Evolutionary conservation across 2,113 vertebrate species (phyloP).

Genomic region (Eulemur macaco): DNA sequence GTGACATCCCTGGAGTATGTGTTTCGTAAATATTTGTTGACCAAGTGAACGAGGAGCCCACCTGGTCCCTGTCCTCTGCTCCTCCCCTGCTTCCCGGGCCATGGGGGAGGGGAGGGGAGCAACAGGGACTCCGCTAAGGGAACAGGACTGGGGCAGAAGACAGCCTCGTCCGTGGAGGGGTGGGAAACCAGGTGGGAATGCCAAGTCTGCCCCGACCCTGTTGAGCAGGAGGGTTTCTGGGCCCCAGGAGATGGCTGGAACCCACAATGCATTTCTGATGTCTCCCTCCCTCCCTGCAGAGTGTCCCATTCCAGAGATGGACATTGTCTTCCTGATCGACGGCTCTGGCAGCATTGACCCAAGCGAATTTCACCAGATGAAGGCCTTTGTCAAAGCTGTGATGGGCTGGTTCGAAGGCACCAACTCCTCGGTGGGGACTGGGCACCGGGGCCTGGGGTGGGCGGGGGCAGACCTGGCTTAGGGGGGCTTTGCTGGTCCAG

Average conservation of each 20-base stretch:
- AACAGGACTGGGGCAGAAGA: too few relatives aligned
- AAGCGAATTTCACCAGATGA: slow-evolving; percentile 72
- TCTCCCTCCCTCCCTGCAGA: slow-evolving; percentile 40
- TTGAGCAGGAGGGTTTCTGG: not conserved
- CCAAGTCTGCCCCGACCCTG: not conserved
- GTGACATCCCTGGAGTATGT: too few relatives aligned
- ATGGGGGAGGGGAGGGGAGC: not conserved
- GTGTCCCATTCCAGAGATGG: slow-evolving; percentile 58
- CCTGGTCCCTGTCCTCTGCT: not conserved
- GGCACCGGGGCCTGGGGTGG: not conserved
- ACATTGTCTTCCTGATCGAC: slow-evolving; percentile 78
- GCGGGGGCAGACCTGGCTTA: not conserved
- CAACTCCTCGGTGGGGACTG: slow-evolving; percentile 63
- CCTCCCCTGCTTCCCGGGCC: not conserved
- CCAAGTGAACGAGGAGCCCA: not conserved
- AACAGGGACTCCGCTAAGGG: not conserved
- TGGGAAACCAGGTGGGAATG: not conserved
- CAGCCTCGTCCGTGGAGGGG: not conserved
- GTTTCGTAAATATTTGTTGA: not conserved
- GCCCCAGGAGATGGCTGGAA: too few relatives aligned
- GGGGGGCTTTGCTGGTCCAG: not conserved
- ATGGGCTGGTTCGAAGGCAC: slow-evolving; percentile 65
- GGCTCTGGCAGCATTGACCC: slow-evolving; percentile 68
- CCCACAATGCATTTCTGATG: rapidly evolving
- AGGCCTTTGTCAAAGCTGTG: slow-evolving; percentile 73